Percentiles rank a stretch among this genome's conserved stretches.
Evolutionary conservation across 30 jellyfish, hydroid and myxozoan genomes (phyloP).

Genomic region (Chrysaora quinquecirrha): DNA sequence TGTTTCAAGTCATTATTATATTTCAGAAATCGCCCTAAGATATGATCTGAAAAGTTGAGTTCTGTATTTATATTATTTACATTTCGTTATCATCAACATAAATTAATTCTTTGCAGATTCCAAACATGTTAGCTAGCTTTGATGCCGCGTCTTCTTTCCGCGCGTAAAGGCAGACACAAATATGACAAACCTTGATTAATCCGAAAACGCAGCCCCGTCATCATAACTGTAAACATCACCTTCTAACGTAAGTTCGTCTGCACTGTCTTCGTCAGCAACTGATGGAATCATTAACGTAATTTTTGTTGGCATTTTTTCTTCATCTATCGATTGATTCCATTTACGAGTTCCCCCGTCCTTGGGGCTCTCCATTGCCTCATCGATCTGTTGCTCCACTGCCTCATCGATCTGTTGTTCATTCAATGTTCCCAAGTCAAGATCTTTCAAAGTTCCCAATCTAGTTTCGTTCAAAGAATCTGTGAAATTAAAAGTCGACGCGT

Average conservation of each 20-base stretch:
- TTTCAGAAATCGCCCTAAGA: too few relatives aligned
- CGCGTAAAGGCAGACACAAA: too few relatives aligned
- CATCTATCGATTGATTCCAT: background rate
- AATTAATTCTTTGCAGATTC: too few relatives aligned
- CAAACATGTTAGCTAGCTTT: too few relatives aligned
- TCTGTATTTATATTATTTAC: too few relatives aligned
- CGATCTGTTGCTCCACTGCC: background rate
- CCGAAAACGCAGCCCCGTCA: conserved; percentile 22
- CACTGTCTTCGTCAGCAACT: conserved; percentile 75
- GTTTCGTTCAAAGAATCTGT: conserved; percentile 62
- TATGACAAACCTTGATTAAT: too few relatives aligned
- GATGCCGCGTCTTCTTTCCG: too few relatives aligned
- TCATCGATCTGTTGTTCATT: conserved; percentile 28
- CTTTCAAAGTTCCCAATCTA: conserved; percentile 25
- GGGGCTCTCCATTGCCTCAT: background rate
- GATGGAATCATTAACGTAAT: conserved; percentile 65
- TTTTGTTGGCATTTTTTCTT: conserved; percentile 43
- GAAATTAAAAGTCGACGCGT: conserved; percentile 48
- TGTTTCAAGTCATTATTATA: too few relatives aligned
- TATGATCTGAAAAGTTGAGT: too few relatives aligned
- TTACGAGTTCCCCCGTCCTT: background rate
- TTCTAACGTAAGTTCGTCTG: conserved; percentile 46
- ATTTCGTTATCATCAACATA: too few relatives aligned
- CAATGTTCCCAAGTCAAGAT: background rate
- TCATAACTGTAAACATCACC: conserved; percentile 56